phyloP scores from a whole-genome alignment of 2,888 invertebrate species.

The Pheosia gnoma region DNA sequence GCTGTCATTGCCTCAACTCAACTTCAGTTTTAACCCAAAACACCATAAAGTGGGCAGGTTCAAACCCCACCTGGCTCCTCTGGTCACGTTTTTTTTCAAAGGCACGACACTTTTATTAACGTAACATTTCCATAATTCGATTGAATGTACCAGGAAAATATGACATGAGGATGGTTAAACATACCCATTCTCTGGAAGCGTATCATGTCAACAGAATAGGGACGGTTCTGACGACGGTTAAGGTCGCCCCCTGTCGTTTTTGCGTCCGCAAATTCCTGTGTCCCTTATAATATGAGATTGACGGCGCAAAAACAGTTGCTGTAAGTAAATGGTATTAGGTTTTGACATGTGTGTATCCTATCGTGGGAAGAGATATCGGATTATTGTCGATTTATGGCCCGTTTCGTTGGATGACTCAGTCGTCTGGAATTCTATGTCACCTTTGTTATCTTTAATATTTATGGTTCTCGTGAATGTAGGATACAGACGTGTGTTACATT shows the following conservation, averaged over 20 bases:
- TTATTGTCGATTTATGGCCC: background rate
- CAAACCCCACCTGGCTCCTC: too few species aligned
- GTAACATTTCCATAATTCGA: background rate
- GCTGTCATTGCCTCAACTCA: too few species aligned
- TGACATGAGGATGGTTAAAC: constrained; percentile 1
- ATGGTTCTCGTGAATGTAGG: too few species aligned
- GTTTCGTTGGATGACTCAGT: background rate
- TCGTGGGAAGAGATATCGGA: background rate
- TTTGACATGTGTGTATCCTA: background rate
- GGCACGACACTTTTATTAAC: background rate
- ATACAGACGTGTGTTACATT: too few species aligned
- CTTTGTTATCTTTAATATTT: too few species aligned
- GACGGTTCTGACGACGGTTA: constrained; percentile 3
- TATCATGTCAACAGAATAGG: background rate
- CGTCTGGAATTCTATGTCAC: too few species aligned
- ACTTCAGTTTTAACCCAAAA: too few species aligned
- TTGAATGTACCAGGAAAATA: constrained; percentile 1
- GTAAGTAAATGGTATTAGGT: background rate
- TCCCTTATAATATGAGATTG: background rate
- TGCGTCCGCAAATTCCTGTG: background rate
- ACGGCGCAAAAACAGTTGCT: background rate
- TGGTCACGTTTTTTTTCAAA: background rate
- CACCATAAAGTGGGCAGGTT: too few species aligned
- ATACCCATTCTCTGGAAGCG: background rate
- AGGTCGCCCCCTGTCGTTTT: constrained; percentile 3